phyloP scores from a whole-genome alignment of 35 echinoderm and acorn worm species.

The Amphiura filiformis region DNA sequence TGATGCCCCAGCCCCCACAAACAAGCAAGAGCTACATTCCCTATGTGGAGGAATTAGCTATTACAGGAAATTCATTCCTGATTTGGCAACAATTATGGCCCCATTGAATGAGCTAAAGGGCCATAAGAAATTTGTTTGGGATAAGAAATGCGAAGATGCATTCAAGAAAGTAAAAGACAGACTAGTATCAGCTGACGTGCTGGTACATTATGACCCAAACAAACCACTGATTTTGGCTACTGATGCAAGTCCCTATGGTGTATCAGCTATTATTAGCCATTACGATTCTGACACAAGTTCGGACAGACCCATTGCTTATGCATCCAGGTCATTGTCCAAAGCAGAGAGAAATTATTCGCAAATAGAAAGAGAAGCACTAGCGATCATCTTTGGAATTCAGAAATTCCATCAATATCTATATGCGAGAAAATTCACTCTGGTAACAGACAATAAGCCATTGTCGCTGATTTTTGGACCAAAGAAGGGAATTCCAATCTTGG shows the following conservation, averaged over 20 bases:
- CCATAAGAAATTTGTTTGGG: background rate
- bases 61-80: constrained; percentile 58
- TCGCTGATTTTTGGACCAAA: constrained; percentile 29
- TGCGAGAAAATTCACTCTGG: constrained; percentile 50
- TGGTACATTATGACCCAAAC: constrained; percentile 50
- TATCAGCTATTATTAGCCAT: constrained; percentile 58
- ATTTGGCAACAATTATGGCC: constrained; percentile 32
- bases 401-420: constrained; percentile 60
- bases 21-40: constrained; percentile 35
- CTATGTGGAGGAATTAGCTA: constrained; percentile 55
- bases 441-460: constrained; percentile 70
- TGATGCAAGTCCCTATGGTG: constrained; percentile 64
- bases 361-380: constrained; percentile 52
- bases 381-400: constrained; percentile 50
- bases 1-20: constrained; percentile 34
- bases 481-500: background rate
- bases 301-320: constrained; percentile 56
- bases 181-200: constrained; percentile 13
- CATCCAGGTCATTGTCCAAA: constrained; percentile 33
- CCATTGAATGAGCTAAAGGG: constrained; percentile 8
- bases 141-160: constrained; percentile 1
- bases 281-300: background rate
- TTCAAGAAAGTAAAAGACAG: constrained; percentile 33
- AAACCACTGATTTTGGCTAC: constrained; percentile 42
- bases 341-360: constrained; percentile 69